Evolutionary conservation across 1,140 invertebrate species (phyloP), one percentile per base, ranked within the genome.

Genomic region (Drosophila ohnishii): DNA sequence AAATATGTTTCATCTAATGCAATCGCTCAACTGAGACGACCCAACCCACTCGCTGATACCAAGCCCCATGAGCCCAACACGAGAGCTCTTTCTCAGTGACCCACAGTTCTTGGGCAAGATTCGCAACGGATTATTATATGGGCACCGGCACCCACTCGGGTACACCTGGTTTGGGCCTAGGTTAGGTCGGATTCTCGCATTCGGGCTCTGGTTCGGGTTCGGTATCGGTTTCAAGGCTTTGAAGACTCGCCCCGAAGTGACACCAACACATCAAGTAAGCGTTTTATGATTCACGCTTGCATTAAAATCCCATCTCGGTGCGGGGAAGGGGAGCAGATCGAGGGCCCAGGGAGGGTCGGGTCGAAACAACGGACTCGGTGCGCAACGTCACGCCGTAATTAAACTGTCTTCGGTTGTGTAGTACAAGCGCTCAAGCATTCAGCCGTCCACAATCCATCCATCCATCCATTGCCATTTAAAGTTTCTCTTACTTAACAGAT

Each of bases 241-340:
- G 53, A 50, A 42, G 57, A 70, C 44, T 51, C 35, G 60, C 45
- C 65, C 65, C 35, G 55, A 55, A 63, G 51, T 75, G 74, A 78
- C 82, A 78, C 62, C 61, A 71, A 72, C 65, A 78, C 82, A 82
- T 73, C 51, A 82, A 83, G 56, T 78, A 34, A 71, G 34, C 63
- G 72, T 88, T 88, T 87, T 87, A 87, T 87, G 83, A 87, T 87
- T 83, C 83, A 87, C 83, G 83, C 76, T 83, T 88, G 83, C 83
- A 79, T 86, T 88, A 83, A 83, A 88, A 67, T 48, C 84, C 53
- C 84, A 83, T 87, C 75, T 87, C 62, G 59, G n/a, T 55, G 57
- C 48, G 48, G 44, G 51, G 65, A 47, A 65, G 69, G 69, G 73
- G 73, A 80, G 64, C 25, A 28, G 28, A 39, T 55, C 70, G 40